Conservation (phyloP, 2,888 invertebrate genomes). For the Drosophila affinis region DNA sequence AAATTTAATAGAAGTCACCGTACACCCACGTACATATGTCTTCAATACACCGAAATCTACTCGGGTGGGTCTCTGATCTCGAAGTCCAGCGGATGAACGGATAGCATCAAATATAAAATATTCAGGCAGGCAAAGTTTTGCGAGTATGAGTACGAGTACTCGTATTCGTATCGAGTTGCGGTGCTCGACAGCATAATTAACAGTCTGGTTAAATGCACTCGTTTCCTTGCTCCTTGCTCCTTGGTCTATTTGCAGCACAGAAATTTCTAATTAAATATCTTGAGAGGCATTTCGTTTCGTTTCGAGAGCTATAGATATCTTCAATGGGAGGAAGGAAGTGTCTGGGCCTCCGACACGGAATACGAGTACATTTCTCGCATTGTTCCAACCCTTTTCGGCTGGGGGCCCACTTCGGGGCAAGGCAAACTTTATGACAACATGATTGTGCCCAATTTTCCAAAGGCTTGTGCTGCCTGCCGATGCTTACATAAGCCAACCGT, state of each 20-base stretch:
- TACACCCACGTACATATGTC: neutral
- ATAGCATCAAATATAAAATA: slow-evolving; percentile 32
- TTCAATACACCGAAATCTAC: neutral
- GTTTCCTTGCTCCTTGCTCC: too few species aligned
- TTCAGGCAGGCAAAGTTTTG: slow-evolving; percentile 7
- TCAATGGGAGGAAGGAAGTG: neutral
- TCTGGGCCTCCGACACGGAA: neutral
- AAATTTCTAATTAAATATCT: slow-evolving; percentile 12
- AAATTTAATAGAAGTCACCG: slow-evolving; percentile 6
- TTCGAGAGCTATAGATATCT: neutral
- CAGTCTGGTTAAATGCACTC: neutral
- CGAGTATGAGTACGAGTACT: too few species aligned
- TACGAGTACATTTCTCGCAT: slow-evolving; percentile 11
- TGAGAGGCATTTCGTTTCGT: neutral
- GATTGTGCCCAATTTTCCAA: slow-evolving; percentile 29
- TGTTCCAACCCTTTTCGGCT: slow-evolving; percentile 2
- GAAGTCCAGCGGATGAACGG: neutral
- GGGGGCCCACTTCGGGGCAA: neutral
- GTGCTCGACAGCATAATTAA: slow-evolving; percentile 18
- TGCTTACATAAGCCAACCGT: slow-evolving; percentile 44
- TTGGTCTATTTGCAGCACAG: neutral
- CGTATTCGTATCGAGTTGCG: neutral
- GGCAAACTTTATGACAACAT: slow-evolving; percentile 35
- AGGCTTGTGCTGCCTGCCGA: slow-evolving; percentile 1
- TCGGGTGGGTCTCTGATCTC: neutral